These are phyloP conservation scores for Macropus fuliginosus DNA, from an alignment of 2,797 vertebrate species.

Conservation along the genomic window DNA sequence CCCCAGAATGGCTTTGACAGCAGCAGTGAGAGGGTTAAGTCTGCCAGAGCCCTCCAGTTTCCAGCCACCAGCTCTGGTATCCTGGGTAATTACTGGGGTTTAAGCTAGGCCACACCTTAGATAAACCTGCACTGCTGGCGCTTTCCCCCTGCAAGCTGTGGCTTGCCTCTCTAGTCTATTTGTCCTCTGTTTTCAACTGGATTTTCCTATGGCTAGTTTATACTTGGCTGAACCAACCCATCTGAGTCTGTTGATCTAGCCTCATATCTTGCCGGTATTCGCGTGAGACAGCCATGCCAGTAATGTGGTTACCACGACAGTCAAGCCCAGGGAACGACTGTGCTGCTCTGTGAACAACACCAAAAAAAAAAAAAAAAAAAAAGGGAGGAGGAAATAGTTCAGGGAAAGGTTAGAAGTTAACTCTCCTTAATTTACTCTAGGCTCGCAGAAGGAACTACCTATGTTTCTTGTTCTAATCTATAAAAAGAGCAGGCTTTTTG, in stretches of 20 bases:
- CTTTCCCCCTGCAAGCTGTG: conserved; percentile 92
- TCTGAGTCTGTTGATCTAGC: conserved; percentile 86
- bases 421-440: conserved; percentile 58
- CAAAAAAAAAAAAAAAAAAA: conserved; percentile 27
- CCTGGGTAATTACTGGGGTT: conserved; percentile 92
- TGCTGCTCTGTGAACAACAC: conserved; percentile 66
- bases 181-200: conserved; percentile 85
- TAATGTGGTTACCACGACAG: conserved; percentile 62
- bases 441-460: conserved; percentile 29
- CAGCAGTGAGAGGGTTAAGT: conserved; percentile 84
- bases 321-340: conserved; percentile 55
- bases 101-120: conserved; percentile 95
- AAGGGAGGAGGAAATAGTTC: conserved; percentile 55
- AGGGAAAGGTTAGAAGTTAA: conserved; percentile 63
- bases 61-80: conserved; percentile 87
- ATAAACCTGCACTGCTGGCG: conserved; percentile 93
- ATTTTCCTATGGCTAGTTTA: conserved; percentile 86
- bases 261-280: conserved; percentile 78
- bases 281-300: conserved; percentile 80
- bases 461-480: neutral
- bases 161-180: conserved; percentile 89
- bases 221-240: conserved; percentile 88
- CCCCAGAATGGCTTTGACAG: neutral
- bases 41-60: conserved; percentile 82
- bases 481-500: neutral